Evolutionary conservation across 2,113 vertebrate species (phyloP).

Genomic region (Rhineura floridana): DNA sequence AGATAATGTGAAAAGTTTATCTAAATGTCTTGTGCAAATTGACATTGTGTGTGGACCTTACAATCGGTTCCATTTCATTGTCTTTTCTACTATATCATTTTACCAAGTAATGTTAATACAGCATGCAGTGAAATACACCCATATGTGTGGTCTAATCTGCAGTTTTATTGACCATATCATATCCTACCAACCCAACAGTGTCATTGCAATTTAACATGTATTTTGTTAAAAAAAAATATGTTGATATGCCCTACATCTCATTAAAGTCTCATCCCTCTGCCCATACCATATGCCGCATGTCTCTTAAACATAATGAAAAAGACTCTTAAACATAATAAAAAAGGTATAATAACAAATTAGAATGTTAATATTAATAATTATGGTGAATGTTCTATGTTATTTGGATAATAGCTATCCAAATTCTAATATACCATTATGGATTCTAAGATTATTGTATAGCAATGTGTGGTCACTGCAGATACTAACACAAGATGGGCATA

Average conservation of each 20-base stretch:
- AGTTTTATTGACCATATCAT: too few relatives aligned
- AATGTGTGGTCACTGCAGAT: not conserved
- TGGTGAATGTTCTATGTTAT: not conserved
- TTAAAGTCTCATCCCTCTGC: slow-evolving; percentile 62
- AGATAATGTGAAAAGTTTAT: not conserved
- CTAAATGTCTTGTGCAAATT: not conserved
- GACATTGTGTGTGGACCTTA: not conserved
- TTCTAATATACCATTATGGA: not conserved
- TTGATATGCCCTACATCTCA: slow-evolving; percentile 59
- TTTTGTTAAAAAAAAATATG: too few relatives aligned
- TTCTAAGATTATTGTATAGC: slow-evolving; percentile 1
- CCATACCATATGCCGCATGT: slow-evolving; percentile 49
- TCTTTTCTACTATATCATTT: slow-evolving; percentile 26
- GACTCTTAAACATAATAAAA: slow-evolving; percentile 58
- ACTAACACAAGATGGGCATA: not conserved
- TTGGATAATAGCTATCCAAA: accelerated
- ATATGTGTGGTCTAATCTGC: slow-evolving; percentile 53
- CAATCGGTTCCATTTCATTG: not conserved
- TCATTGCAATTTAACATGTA: slow-evolving; percentile 63
- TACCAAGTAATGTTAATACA: not conserved
- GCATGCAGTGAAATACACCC: slow-evolving; percentile 19
- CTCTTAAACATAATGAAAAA: slow-evolving; percentile 58
- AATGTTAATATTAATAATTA: slow-evolving; percentile 24
- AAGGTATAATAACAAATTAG: slow-evolving; percentile 37
- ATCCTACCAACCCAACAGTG: slow-evolving; percentile 56